Percentiles rank a stretch among this genome's conserved stretches.
These are phyloP conservation scores for Periplaneta americana DNA, from an alignment of 1,140 invertebrate genomes.

Conservation along the genomic window DNA sequence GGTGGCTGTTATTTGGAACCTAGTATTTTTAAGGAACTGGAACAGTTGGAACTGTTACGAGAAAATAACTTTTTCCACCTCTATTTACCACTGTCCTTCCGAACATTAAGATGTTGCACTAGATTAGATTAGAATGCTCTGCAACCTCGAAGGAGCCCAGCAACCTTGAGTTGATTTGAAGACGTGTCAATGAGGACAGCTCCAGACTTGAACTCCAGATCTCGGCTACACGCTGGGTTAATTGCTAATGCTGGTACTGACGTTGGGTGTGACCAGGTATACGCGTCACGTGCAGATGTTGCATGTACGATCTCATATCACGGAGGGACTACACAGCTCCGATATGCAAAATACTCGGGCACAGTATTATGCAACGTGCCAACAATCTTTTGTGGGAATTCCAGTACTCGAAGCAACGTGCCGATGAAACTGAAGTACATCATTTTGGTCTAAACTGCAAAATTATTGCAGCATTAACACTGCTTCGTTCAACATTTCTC, in stretches of 20 bases:
- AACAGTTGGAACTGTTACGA: no score
- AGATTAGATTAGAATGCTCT: background rate
- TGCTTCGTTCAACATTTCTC: no score
- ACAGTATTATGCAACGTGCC: no score
- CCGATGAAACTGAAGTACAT: no score
- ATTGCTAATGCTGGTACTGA: background rate
- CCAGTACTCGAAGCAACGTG: no score
- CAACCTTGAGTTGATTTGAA: background rate
- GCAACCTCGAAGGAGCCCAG: background rate
- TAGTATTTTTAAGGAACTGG: no score
- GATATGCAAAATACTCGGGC: background rate
- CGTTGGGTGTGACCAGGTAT: background rate
- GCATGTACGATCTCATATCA: background rate
- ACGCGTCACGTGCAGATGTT: background rate
- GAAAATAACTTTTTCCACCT: no score
- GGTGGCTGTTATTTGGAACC: no score
- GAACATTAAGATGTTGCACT: background rate
- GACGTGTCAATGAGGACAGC: background rate
- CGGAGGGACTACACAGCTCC: background rate
- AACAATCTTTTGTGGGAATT: no score
- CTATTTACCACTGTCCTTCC: no score
- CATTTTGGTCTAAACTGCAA: no score
- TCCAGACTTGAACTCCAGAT: background rate
- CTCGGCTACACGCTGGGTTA: background rate
- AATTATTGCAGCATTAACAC: no score